Percentiles rank a stretch among this genome's conserved stretches.
These are phyloP conservation scores for Hiodon alosoides DNA, from an alignment of 2,113 vertebrate species.

Conservation along the genomic window DNA sequence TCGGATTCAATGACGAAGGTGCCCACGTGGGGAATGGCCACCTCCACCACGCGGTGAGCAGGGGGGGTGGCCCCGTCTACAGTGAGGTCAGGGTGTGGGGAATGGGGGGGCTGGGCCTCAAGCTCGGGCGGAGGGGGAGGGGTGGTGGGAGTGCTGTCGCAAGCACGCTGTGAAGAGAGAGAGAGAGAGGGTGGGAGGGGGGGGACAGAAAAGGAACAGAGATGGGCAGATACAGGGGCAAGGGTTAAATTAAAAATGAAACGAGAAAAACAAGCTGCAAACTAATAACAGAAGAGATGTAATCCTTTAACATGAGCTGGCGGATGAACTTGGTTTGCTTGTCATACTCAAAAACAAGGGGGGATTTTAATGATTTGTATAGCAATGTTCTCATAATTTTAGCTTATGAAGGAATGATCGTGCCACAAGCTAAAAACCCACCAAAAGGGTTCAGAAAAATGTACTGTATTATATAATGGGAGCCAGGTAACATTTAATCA, in stretches of 20 bases:
- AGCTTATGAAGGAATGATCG: too few relatives aligned
- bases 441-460: too few relatives aligned
- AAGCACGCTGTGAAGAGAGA: slow-evolving; percentile 46
- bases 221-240: neutral
- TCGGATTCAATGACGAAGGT: slow-evolving; percentile 90
- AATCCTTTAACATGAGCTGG: too few relatives aligned
- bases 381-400: too few relatives aligned
- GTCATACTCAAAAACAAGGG: too few relatives aligned
- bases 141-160: slow-evolving; percentile 22
- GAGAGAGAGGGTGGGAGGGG: slow-evolving; percentile 30
- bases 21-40: slow-evolving; percentile 88
- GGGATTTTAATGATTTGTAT: too few relatives aligned
- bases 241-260: slow-evolving; percentile 3
- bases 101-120: slow-evolving; percentile 66
- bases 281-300: too few relatives aligned
- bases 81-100: neutral
- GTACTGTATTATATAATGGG: too few relatives aligned
- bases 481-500: too few relatives aligned
- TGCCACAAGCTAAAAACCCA: too few relatives aligned
- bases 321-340: too few relatives aligned
- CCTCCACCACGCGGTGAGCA: slow-evolving; percentile 82
- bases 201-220: neutral
- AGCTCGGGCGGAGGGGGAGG: slow-evolving; percentile 59
- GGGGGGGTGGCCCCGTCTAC: slow-evolving; percentile 42
- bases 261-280: too few relatives aligned